Evolutionary conservation across 2,797 vertebrate genomes (phyloP).

Genomic region (Pseudocheirus occidentalis): DNA sequence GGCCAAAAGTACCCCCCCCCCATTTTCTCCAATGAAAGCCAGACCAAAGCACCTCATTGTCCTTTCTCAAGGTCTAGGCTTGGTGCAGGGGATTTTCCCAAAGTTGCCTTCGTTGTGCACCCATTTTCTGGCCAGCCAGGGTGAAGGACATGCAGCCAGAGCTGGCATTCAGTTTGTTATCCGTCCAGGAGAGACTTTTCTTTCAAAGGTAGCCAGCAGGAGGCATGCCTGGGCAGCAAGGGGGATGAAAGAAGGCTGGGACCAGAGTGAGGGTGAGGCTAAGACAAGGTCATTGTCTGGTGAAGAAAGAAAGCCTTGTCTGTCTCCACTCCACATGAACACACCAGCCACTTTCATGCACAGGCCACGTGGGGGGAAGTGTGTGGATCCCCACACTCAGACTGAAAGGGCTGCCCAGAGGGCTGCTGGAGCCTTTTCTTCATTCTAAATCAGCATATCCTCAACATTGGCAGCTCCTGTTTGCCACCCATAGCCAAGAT

Average conservation of each 20-base stretch:
- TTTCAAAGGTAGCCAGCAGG: not conserved
- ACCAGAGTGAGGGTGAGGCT: not conserved
- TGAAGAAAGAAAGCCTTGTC: not conserved
- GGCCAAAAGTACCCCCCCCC: not conserved
- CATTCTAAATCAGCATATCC: not conserved
- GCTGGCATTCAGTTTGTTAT: not conserved
- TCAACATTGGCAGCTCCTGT: not conserved
- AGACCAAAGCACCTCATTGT: not conserved
- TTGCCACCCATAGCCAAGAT: not conserved
- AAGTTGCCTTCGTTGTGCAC: not conserved
- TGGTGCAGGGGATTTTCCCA: not conserved
- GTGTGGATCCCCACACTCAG: not conserved
- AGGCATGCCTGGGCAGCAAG: not conserved
- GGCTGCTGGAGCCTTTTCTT: not conserved
- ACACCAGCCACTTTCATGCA: not conserved
- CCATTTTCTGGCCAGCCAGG: not conserved
- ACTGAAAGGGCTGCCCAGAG: not conserved
- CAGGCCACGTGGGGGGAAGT: not conserved
- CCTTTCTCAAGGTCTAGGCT: not conserved
- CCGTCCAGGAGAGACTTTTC: not conserved
- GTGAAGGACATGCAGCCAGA: not conserved
- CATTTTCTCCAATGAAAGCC: not conserved
- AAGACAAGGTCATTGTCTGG: not conserved
- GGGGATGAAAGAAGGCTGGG: not conserved
- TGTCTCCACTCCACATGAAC: not conserved